These are phyloP conservation scores for Phyllostomus discolor DNA, from an alignment of 2,113 vertebrate species.

Conservation along the genomic window DNA sequence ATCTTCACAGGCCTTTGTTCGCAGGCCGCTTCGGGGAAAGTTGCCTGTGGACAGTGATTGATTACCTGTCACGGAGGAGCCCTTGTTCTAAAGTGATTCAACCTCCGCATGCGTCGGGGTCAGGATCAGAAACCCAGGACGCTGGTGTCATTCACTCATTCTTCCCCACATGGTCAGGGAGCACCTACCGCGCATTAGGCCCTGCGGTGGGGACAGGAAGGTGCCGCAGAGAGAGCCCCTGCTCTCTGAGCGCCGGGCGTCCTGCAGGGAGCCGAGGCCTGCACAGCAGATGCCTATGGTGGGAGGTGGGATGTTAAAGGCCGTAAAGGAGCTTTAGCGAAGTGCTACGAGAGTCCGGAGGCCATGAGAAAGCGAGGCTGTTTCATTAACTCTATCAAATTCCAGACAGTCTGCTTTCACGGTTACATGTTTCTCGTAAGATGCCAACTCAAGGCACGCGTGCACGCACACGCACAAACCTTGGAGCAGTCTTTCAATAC, in stretches of 20 bases:
- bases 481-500: not conserved
- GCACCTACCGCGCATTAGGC: not conserved
- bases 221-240: not conserved
- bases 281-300: not conserved
- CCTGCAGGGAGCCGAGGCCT: not conserved
- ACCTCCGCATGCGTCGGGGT: not conserved
- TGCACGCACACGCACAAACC: not conserved
- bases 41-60: slow-evolving; percentile 40
- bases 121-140: not conserved
- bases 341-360: not conserved
- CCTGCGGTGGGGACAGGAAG: not conserved
- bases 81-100: not conserved
- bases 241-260: not conserved
- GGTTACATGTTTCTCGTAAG: not conserved
- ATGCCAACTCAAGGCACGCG: not conserved
- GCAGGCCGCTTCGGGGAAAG: not conserved
- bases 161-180: not conserved
- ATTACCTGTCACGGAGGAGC: slow-evolving; percentile 3
- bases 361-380: not conserved
- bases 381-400: not conserved
- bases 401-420: not conserved
- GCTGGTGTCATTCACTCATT: not conserved
- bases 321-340: not conserved
- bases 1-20: not conserved
- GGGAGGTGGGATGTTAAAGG: not conserved